Conservation (phyloP, 1,140 invertebrate species). For the Nixonia krombeini region DNA sequence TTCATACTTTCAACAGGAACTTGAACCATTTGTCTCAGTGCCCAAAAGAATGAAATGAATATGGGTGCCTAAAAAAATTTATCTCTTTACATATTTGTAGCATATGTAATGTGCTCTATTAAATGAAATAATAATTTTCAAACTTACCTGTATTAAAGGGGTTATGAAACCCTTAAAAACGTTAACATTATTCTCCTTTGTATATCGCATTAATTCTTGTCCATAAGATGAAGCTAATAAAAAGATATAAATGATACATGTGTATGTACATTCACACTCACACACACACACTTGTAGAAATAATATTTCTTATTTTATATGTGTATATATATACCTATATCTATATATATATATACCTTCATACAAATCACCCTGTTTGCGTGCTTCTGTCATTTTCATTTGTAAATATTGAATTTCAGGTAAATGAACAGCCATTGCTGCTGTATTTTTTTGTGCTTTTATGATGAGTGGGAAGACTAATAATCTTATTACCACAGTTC, state of each 20-base stretch:
- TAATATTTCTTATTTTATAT: slow-evolving; percentile 38
- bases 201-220: slow-evolving; percentile 84
- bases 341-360: slow-evolving; percentile 73
- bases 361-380: slow-evolving; percentile 83
- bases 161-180: slow-evolving; percentile 87
- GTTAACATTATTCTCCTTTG: slow-evolving; percentile 87
- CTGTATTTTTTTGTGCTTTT: slow-evolving; percentile 81
- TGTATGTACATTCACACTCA: too few species aligned
- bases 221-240: slow-evolving; percentile 77
- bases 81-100: not conserved
- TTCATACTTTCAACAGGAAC: slow-evolving; percentile 90
- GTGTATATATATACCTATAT: slow-evolving; percentile 7
- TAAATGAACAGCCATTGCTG: slow-evolving; percentile 85
- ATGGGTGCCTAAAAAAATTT: slow-evolving; percentile 78
- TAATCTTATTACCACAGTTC: slow-evolving; percentile 81
- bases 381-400: slow-evolving; percentile 85
- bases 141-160: slow-evolving; percentile 82
- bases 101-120: too few species aligned
- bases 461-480: slow-evolving; percentile 89
- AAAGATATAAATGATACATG: too few species aligned
- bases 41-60: slow-evolving; percentile 93
- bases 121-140: slow-evolving; percentile 9
- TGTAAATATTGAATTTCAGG: slow-evolving; percentile 87
- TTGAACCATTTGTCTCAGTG: slow-evolving; percentile 86
- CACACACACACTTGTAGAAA: too few species aligned